These are phyloP conservation scores for Seladonia tumulorum DNA, from an alignment of 2,888 invertebrate genomes.

Conservation along the genomic window DNA sequence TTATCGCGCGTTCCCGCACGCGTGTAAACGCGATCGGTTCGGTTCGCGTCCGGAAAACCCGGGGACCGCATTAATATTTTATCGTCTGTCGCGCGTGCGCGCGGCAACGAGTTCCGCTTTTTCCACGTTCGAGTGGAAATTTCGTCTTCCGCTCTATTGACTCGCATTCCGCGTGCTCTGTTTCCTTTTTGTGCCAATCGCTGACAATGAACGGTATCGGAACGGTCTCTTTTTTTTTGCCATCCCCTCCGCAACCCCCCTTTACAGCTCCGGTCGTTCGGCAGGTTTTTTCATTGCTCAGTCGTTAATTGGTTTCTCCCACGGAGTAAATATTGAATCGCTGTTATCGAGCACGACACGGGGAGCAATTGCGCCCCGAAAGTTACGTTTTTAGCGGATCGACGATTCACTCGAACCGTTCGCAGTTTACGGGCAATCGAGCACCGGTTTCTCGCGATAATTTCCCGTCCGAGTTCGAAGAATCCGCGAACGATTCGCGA, in stretches of 20 bases:
- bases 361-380: slow-evolving; percentile 30
- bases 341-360: slow-evolving; percentile 43
- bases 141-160: slow-evolving; percentile 53
- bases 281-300: slow-evolving; percentile 20
- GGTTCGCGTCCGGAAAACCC: not conserved
- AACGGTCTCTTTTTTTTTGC: slow-evolving; percentile 10
- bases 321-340: slow-evolving; percentile 43
- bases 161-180: slow-evolving; percentile 44
- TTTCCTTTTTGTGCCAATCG: slow-evolving; percentile 45
- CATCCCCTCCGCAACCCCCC: not conserved
- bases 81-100: slow-evolving; percentile 29
- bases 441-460: slow-evolving; percentile 33
- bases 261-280: too few relatives aligned
- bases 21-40: not conserved
- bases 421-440: slow-evolving; percentile 33
- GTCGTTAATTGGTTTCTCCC: slow-evolving; percentile 54
- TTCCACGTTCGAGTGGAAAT: slow-evolving; percentile 44
- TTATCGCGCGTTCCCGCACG: not conserved
- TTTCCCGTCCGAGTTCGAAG: slow-evolving; percentile 24
- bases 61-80: slow-evolving; percentile 44
- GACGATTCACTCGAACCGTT: slow-evolving; percentile 27
- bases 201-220: slow-evolving; percentile 42
- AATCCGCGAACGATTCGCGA: not conserved
- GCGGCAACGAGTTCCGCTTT: slow-evolving; percentile 40
- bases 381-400: slow-evolving; percentile 28